phyloP scores from a whole-genome alignment of 2,888 invertebrate genomes.

The Petrolisthes manimaculis region DNA sequence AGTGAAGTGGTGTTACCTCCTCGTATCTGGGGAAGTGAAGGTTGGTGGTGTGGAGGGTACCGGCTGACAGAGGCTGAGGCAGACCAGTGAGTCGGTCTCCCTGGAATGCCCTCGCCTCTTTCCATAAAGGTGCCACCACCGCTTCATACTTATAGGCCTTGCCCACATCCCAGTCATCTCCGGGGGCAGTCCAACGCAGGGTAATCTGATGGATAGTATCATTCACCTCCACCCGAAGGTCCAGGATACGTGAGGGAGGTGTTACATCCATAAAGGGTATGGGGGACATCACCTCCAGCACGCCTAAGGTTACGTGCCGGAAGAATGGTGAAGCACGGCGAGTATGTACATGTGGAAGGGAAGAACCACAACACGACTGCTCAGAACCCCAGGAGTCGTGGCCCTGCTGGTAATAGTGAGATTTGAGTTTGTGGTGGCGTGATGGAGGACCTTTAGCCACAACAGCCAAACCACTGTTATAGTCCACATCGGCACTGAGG shows the following conservation, averaged over 20 bases:
- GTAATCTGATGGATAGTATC: constrained; percentile 72
- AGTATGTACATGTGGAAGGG: constrained; percentile 51
- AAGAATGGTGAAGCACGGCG: constrained; percentile 61
- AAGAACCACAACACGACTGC: constrained; percentile 67
- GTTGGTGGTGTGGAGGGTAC: constrained; percentile 35
- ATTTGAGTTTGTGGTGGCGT: constrained; percentile 58
- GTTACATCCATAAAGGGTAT: constrained; percentile 32
- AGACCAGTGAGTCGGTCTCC: constrained; percentile 36
- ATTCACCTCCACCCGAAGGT: constrained; percentile 73
- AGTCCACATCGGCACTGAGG: constrained; percentile 59
- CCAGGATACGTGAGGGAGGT: constrained; percentile 72
- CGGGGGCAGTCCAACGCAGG: constrained; percentile 76
- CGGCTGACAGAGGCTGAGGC: constrained; percentile 33
- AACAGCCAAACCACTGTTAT: constrained; percentile 62
- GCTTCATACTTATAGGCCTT: constrained; percentile 44
- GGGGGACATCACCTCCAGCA: constrained; percentile 54
- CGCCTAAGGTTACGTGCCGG: constrained; percentile 60
- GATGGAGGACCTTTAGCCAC: constrained; percentile 53
- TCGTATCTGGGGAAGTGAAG: constrained; percentile 41
- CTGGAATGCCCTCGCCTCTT: constrained; percentile 34
- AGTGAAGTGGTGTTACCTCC: constrained; percentile 9
- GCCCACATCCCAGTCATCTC: constrained; percentile 68
- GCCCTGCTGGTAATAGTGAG: constrained; percentile 38
- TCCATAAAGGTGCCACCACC: constrained; percentile 35
- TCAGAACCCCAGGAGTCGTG: constrained; percentile 36